A percentile compares a stretch with the other conserved stretches of the same genome.
phyloP scores from a whole-genome alignment of 2,113 vertebrate genomes.

The Sinocyclocheilus anshuiensis region DNA sequence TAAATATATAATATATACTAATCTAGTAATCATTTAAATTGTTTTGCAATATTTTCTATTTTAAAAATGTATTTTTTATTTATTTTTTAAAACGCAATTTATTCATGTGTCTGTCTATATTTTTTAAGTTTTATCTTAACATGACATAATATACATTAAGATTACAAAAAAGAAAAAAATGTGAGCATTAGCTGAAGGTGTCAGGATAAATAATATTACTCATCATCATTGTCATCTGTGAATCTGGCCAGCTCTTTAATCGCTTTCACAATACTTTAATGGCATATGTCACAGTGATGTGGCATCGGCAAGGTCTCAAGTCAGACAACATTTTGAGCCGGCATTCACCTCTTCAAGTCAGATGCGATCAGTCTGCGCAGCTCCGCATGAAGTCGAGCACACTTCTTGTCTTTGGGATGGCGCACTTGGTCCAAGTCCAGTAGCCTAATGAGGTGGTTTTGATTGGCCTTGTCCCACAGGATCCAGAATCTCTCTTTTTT shows the following conservation, averaged over 20 bases:
- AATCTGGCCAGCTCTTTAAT: neutral
- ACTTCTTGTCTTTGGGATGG: slow-evolving; percentile 62
- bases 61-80: too few species aligned
- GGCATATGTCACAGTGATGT: neutral
- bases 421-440: slow-evolving; percentile 70
- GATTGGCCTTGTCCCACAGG: slow-evolving; percentile 70
- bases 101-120: too few species aligned
- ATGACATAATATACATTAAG: too few species aligned
- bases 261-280: neutral
- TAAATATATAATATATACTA: too few species aligned
- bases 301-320: neutral
- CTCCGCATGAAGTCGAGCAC: slow-evolving; percentile 36
- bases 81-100: too few species aligned
- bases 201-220: neutral
- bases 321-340: neutral
- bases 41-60: too few species aligned
- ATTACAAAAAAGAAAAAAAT: too few species aligned
- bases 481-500: slow-evolving; percentile 51
- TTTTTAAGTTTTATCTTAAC: too few species aligned
- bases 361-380: neutral
- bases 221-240: neutral
- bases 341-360: neutral
- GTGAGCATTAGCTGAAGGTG: neutral
- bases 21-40: too few species aligned
- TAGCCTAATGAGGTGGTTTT: slow-evolving; percentile 73